Evolutionary conservation across 64 coral and sea anemone species (phyloP).

Genomic region (Cladopsammia gracilis): DNA sequence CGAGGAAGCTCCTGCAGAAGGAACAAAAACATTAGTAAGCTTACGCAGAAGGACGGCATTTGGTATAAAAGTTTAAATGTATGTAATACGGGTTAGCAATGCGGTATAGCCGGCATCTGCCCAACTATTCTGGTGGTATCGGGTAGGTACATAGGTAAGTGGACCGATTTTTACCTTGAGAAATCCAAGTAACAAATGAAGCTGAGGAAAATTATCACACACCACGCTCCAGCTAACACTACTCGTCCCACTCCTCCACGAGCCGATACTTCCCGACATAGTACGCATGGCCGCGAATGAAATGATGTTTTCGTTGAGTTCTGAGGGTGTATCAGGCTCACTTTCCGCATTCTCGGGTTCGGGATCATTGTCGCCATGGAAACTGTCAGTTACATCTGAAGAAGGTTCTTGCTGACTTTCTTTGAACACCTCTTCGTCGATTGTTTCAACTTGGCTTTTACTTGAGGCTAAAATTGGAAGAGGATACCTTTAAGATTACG

Average conservation of each 20-base stretch:
- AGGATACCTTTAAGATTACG: background rate
- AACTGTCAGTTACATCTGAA: conserved; percentile 29
- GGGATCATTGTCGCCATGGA: conserved; percentile 21
- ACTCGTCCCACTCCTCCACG: conserved; percentile 89
- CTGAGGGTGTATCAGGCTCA: conserved; percentile 78
- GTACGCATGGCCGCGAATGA: conserved; percentile 84
- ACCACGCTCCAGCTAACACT: conserved; percentile 79
- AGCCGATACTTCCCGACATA: conserved; percentile 80
- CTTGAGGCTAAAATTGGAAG: conserved; percentile 53
- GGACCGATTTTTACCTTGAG: conserved; percentile 65
- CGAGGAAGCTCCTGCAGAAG: conserved; percentile 86
- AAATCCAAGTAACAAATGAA: conserved; percentile 83
- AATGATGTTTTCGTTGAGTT: conserved; percentile 59
- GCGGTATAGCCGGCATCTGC: too few species aligned
- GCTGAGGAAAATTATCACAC: conserved; percentile 88
- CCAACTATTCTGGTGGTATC: too few species aligned
- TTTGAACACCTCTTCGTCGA: conserved; percentile 84
- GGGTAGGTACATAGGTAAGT: too few species aligned
- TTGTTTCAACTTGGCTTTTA: conserved; percentile 82
- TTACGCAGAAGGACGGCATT: too few species aligned
- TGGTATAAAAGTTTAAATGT: too few species aligned
- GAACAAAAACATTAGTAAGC: background rate
- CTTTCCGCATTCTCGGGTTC: conserved; percentile 46
- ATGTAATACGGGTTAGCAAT: too few species aligned
- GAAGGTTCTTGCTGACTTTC: conserved; percentile 54